phyloP scores from a whole-genome alignment of 2,113 vertebrate genomes.

The Argyrosomus japonicus region DNA sequence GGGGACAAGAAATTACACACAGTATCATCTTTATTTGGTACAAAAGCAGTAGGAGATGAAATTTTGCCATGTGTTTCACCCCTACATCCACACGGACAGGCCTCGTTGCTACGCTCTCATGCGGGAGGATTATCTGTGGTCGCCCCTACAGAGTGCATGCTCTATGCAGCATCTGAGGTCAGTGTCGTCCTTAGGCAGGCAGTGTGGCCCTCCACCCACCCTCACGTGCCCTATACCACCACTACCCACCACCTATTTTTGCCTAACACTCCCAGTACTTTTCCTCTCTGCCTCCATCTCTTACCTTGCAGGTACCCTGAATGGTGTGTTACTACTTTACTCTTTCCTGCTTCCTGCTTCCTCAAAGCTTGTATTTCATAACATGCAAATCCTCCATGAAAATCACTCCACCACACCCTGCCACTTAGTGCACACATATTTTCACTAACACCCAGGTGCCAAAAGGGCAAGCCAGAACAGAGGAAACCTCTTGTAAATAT shows the following conservation, averaged over 20 bases:
- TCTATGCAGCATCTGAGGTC: conserved; percentile 88
- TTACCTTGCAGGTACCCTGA: conserved; percentile 53
- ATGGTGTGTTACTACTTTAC: conserved; percentile 49
- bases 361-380: conserved; percentile 52
- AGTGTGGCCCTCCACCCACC: conserved; percentile 61
- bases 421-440: conserved; percentile 56
- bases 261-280: conserved; percentile 53
- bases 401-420: conserved; percentile 54
- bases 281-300: conserved; percentile 44
- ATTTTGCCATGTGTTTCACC: conserved; percentile 71
- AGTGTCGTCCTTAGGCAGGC: conserved; percentile 76
- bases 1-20: not conserved
- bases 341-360: conserved; percentile 46
- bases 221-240: conserved; percentile 45
- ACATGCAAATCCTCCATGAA: conserved; percentile 62
- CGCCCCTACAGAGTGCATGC: conserved; percentile 84
- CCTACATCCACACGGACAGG: conserved; percentile 74
- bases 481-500: conserved; percentile 28
- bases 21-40: conserved; percentile 28
- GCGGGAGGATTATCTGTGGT: conserved; percentile 86
- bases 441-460: conserved; percentile 47
- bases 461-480: conserved; percentile 56
- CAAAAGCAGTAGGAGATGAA: conserved; percentile 68
- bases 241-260: conserved; percentile 45
- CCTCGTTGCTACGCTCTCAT: conserved; percentile 83